Evolutionary conservation across 2,113 vertebrate species (phyloP).

Genomic region (Eulemur rufifrons): DNA sequence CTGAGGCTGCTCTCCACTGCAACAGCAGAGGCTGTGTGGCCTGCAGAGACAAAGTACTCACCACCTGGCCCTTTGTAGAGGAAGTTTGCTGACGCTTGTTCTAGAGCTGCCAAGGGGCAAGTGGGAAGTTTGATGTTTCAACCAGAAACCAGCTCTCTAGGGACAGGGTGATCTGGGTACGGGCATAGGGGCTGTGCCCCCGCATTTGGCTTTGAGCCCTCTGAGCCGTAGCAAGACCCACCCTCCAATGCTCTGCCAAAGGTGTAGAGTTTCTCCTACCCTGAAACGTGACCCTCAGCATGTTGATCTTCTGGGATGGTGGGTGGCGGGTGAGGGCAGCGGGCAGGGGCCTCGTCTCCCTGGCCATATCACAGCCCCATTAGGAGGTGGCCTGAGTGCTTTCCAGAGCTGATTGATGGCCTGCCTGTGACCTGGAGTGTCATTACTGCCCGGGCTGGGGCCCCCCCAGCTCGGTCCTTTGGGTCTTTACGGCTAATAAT

Average conservation of each 20-base stretch:
- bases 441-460: slow-evolving; percentile 20
- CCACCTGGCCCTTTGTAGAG: neutral
- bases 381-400: slow-evolving; percentile 41
- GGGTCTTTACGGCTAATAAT: slow-evolving; percentile 39
- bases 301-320: slow-evolving; percentile 26
- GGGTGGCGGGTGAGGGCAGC: neutral
- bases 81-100: neutral
- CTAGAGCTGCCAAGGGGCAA: neutral
- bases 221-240: neutral
- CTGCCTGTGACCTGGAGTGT: slow-evolving; percentile 29
- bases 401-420: slow-evolving; percentile 63
- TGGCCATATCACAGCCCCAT: slow-evolving; percentile 40
- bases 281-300: slow-evolving; percentile 7
- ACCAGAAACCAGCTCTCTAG: neutral
- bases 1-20: neutral
- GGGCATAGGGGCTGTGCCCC: neutral
- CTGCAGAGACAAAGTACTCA: neutral
- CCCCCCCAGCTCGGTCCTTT: slow-evolving; percentile 13
- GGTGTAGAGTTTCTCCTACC: slow-evolving; percentile 30
- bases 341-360: slow-evolving; percentile 51
- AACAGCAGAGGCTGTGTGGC: neutral
- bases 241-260: neutral
- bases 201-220: neutral
- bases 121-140: neutral
- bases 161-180: neutral